Conservation (phyloP, 2,113 vertebrate species). For the Arizona elegans region DNA sequence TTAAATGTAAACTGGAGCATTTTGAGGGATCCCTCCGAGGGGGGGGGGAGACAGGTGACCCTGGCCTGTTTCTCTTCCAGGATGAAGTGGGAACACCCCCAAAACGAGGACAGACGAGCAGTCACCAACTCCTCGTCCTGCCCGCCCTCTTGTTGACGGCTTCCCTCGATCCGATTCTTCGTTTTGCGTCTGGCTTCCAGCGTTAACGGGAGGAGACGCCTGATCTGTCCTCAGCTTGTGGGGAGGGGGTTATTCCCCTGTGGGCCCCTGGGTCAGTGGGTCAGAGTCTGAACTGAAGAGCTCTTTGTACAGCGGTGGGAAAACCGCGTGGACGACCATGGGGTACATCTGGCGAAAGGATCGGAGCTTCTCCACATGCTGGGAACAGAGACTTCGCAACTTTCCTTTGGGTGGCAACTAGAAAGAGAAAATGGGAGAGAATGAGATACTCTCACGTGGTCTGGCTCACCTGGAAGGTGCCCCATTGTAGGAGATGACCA, state of each 20-base stretch:
- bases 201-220: background rate
- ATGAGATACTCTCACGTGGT: background rate
- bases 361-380: conserved; percentile 86
- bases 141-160: background rate
- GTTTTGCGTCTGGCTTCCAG: background rate
- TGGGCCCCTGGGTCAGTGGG: conserved; percentile 38
- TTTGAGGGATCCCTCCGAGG: too few species aligned
- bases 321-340: conserved; percentile 75
- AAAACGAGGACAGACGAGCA: background rate
- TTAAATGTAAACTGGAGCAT: background rate
- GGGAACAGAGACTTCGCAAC: conserved; percentile 80
- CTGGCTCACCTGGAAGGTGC: background rate
- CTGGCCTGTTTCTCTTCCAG: background rate
- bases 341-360: conserved; percentile 84
- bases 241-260: background rate
- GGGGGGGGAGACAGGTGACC: too few species aligned
- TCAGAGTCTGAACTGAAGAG: conserved; percentile 83
- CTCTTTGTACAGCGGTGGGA: conserved; percentile 92
- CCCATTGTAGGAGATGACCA: background rate
- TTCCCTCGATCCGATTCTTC: background rate
- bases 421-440: background rate
- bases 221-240: too few species aligned
- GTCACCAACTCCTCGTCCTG: background rate
- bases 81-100: background rate
- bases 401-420: conserved; percentile 82